phyloP scores from a whole-genome alignment of 2,888 invertebrate species.

The Pyrrhosoma nymphula region DNA sequence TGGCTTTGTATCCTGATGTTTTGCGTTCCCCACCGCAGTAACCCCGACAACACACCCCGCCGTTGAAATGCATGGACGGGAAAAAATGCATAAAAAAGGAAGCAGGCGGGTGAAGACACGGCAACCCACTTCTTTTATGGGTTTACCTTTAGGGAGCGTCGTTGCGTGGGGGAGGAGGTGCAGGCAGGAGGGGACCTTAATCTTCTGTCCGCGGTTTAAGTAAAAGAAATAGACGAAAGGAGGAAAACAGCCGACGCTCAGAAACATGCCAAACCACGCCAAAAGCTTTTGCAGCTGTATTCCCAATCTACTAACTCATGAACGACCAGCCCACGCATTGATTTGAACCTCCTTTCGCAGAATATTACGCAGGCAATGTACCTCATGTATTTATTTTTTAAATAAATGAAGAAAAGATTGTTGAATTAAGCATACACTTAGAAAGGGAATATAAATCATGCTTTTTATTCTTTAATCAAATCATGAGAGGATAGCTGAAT shows the following conservation, averaged over 20 bases:
- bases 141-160: constrained; percentile 8
- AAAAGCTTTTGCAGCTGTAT: not conserved
- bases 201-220: not conserved
- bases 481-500: no score
- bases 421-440: no score
- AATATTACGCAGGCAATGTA: no score
- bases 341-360: not conserved
- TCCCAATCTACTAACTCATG: not conserved
- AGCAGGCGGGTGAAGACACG: not conserved
- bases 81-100: not conserved
- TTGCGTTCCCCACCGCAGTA: not conserved
- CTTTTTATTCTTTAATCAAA: no score
- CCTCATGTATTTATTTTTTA: no score
- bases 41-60: not conserved
- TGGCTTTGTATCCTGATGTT: not conserved
- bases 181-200: not conserved
- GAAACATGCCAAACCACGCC: not conserved
- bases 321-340: not conserved
- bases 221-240: not conserved
- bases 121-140: constrained; percentile 21
- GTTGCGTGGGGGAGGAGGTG: not conserved
- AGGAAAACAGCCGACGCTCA: not conserved
- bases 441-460: no score
- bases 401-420: no score
- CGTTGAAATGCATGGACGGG: not conserved